These are phyloP conservation scores for Elysia chlorotica DNA, from an alignment of 1,140 invertebrate species.

Conservation along the genomic window DNA sequence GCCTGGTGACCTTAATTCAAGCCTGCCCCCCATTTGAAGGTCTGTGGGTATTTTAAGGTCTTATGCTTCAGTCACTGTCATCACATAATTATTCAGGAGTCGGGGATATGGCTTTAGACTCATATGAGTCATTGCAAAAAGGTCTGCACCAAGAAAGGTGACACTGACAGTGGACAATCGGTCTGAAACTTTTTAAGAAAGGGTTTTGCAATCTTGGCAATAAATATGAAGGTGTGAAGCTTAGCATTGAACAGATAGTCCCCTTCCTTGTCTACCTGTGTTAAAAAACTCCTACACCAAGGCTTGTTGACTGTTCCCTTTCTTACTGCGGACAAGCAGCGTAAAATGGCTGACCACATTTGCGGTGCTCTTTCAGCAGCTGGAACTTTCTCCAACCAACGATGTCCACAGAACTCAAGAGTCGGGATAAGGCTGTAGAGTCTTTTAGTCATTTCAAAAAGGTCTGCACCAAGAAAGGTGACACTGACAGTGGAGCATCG, in stretches of 20 bases:
- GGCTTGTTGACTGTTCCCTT: constrained; percentile 7
- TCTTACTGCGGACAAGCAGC: constrained; percentile 8
- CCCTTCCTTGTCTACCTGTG: neutral
- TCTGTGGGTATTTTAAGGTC: neutral
- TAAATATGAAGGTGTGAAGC: constrained; percentile 11
- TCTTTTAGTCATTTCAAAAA: neutral
- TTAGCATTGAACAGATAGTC: constrained; percentile 4
- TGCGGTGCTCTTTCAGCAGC: constrained; percentile 12
- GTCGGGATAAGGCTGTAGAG: constrained; percentile 14
- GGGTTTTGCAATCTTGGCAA: constrained; percentile 11
- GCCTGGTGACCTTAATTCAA: neutral
- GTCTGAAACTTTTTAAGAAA: constrained; percentile 27
- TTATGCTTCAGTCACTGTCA: neutral
- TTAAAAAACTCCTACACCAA: constrained; percentile 4
- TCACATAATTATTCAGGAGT: too few species aligned
- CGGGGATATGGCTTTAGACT: too few species aligned
- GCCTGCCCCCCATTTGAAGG: neutral
- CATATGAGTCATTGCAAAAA: neutral
- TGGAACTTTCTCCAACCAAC: constrained; percentile 27
- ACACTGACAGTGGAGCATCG: constrained; percentile 20
- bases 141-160: constrained; percentile 16
- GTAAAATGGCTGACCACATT: neutral
- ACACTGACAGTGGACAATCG: constrained; percentile 20
- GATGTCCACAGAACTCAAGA: constrained; percentile 21
- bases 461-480: constrained; percentile 16